Evolutionary conservation across 64 coral and sea anemone species (phyloP).

Genomic region (Montipora sp.): DNA sequence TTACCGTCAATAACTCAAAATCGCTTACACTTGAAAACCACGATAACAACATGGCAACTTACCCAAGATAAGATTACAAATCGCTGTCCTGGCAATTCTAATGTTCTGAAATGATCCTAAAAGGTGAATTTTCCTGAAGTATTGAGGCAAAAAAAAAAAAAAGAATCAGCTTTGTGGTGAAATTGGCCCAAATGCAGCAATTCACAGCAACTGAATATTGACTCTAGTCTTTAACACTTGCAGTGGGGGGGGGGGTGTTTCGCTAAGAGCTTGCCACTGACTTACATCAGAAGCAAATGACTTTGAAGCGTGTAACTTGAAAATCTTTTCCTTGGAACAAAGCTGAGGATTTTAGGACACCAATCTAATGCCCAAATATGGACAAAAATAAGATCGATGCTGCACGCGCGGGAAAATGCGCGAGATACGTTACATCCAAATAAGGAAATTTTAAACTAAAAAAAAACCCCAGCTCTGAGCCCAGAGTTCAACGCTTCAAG

Average conservation of each 20-base stretch:
- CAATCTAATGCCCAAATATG: too few species aligned
- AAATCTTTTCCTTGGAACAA: too few species aligned
- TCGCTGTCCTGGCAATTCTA: slow-evolving; percentile 97
- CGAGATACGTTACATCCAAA: too few species aligned
- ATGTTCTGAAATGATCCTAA: slow-evolving; percentile 99
- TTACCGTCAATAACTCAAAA: too few species aligned
- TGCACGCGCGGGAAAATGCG: too few species aligned
- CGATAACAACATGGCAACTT: slow-evolving; percentile 13
- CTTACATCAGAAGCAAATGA: background rate
- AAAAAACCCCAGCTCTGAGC: too few species aligned
- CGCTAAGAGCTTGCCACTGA: background rate
- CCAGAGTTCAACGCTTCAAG: too few species aligned
- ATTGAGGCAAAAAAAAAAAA: background rate
- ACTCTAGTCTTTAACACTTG: background rate
- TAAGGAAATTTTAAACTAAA: too few species aligned
- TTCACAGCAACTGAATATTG: background rate
- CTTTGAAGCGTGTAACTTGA: background rate
- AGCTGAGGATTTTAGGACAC: too few species aligned
- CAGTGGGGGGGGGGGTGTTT: too few species aligned
- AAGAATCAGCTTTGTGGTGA: background rate
- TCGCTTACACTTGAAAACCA: too few species aligned
- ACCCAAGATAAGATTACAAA: slow-evolving; percentile 98
- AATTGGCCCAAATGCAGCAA: background rate
- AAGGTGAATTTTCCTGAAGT: slow-evolving; percentile 95
- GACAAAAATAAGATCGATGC: too few species aligned